Percentiles rank a stretch among this genome's conserved stretches.
phyloP scores from a whole-genome alignment of 2,113 vertebrate genomes.

The Vidua macroura region DNA sequence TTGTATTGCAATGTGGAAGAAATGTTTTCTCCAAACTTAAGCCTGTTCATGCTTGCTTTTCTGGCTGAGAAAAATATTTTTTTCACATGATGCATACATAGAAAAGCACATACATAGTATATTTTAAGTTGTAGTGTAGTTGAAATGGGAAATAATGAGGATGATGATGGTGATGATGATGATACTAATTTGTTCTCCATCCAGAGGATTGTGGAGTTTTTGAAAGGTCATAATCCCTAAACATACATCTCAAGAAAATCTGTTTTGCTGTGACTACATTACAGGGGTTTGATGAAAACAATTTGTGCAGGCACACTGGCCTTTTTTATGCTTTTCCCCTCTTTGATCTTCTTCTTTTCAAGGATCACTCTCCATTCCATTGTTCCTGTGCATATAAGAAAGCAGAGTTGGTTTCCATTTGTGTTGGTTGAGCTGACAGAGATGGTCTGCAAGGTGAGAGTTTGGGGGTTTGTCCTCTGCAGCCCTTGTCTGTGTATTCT shows the following conservation, averaged over 20 bases:
- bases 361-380: conserved; percentile 19
- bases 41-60: not conserved
- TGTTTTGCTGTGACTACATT: not conserved
- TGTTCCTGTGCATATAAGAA: not conserved
- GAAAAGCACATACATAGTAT: not conserved
- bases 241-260: conserved; percentile 3
- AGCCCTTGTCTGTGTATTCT: not conserved
- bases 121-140: not conserved
- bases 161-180: not conserved
- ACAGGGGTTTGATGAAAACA: conserved; percentile 13
- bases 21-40: not conserved
- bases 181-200: not conserved
- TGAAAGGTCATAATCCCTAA: not conserved
- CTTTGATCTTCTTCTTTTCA: conserved; percentile 21
- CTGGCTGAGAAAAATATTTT: not conserved
- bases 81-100: not conserved
- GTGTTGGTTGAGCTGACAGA: not conserved
- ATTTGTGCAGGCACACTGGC: not conserved
- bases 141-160: not conserved
- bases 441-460: not conserved
- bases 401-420: not conserved
- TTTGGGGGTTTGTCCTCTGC: not conserved
- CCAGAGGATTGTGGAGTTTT: not conserved
- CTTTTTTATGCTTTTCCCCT: not conserved
- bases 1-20: not conserved